These are phyloP conservation scores for Anthrax anthrax DNA, from an alignment of 2,888 invertebrate species.

Conservation along the genomic window DNA sequence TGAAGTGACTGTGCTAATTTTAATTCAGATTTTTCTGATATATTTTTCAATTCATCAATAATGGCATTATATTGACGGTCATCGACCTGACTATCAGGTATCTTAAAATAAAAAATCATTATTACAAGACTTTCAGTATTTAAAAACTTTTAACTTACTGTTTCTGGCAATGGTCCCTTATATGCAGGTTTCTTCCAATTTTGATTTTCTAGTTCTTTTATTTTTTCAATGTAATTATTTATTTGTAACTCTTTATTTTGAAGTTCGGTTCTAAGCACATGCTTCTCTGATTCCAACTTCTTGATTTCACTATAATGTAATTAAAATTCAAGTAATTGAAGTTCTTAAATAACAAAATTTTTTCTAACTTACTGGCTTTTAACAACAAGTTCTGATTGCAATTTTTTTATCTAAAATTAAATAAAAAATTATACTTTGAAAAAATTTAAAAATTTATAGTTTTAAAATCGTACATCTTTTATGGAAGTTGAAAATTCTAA, in stretches of 20 bases:
- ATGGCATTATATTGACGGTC: slow-evolving; percentile 8
- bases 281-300: slow-evolving; percentile 6
- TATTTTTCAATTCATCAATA: slow-evolving; percentile 6
- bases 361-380: slow-evolving; percentile 7
- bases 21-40: slow-evolving; percentile 3
- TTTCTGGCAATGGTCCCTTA: too few relatives aligned
- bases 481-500: background rate
- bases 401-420: slow-evolving; percentile 3
- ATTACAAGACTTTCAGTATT: background rate
- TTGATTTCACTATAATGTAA: slow-evolving; percentile 5
- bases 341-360: too few relatives aligned
- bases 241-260: slow-evolving; percentile 4
- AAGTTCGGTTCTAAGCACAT: slow-evolving; percentile 5
- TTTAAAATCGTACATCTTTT: slow-evolving; percentile 1
- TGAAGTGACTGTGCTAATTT: slow-evolving; percentile 3
- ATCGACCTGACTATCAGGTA: slow-evolving; percentile 4
- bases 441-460: background rate
- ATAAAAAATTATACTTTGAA: background rate
- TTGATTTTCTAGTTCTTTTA: too few relatives aligned
- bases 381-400: slow-evolving; percentile 5
- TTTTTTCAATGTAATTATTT: too few relatives aligned
- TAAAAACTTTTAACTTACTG: too few relatives aligned
- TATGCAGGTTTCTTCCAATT: too few relatives aligned
- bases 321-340: background rate
- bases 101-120: too few relatives aligned